These are phyloP conservation scores for Ataeniobius toweri DNA, from an alignment of 2,797 vertebrate species.

Conservation along the genomic window DNA sequence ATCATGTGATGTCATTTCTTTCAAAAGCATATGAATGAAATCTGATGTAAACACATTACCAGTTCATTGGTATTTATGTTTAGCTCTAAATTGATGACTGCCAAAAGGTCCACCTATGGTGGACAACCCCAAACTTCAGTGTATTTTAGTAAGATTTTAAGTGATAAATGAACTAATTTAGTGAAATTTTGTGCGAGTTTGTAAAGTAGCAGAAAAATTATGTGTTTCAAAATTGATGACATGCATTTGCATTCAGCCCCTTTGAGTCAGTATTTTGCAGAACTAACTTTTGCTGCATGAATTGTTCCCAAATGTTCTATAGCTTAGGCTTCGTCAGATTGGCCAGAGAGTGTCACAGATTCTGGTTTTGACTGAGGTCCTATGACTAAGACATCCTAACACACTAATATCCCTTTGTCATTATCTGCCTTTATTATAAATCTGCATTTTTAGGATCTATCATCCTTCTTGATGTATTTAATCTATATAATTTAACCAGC, in stretches of 20 bases:
- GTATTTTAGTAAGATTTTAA: not conserved
- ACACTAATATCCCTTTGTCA: not conserved
- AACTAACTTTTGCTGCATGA: not conserved
- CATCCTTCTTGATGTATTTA: not conserved
- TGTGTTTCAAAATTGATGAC: not conserved
- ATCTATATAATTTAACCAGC: not conserved
- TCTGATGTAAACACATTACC: not conserved
- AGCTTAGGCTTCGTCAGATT: not conserved
- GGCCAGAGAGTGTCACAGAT: not conserved
- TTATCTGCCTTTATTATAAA: not conserved
- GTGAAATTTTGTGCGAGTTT: not conserved
- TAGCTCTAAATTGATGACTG: not conserved
- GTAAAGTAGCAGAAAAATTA: not conserved
- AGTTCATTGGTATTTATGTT: not conserved
- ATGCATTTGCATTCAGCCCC: not conserved
- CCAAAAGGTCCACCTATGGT: not conserved
- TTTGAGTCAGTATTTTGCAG: not conserved
- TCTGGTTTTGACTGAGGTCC: not conserved
- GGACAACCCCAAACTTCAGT: not conserved
- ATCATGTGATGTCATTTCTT: constrained; percentile 15
- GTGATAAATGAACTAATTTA: too few species aligned
- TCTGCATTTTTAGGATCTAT: not conserved
- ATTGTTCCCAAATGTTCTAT: not conserved
- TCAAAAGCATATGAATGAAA: not conserved
- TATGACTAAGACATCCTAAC: not conserved